A percentile compares a stretch with the other conserved stretches of the same genome.
These are phyloP conservation scores for Dryoscopus gambensis DNA, from an alignment of 2,113 vertebrate species.

Conservation along the genomic window DNA sequence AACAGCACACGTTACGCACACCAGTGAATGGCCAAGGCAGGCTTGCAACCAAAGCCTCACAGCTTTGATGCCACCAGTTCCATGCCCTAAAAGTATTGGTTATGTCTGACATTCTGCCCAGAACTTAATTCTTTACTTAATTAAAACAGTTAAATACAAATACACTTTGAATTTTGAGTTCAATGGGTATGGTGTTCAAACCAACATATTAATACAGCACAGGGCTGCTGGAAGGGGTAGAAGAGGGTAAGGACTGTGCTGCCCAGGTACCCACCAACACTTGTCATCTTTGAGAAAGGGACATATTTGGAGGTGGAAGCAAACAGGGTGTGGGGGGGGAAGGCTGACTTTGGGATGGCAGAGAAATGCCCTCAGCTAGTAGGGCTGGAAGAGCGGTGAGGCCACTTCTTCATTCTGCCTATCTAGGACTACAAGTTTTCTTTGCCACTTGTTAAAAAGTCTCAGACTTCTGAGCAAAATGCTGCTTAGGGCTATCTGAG, in stretches of 20 bases:
- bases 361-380: not conserved
- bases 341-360: not conserved
- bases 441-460: not conserved
- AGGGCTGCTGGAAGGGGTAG: not conserved
- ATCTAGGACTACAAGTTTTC: not conserved
- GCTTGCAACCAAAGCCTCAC: not conserved
- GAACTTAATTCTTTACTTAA: not conserved
- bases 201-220: not conserved
- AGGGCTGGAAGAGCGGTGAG: not conserved
- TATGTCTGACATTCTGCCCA: not conserved
- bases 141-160: not conserved
- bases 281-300: not conserved
- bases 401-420: not conserved
- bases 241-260: not conserved
- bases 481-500: not conserved
- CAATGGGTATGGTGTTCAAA: not conserved
- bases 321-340: fast-evolving
- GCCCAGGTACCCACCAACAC: not conserved
- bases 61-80: not conserved
- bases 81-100: not conserved
- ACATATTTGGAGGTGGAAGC: not conserved
- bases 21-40: not conserved
- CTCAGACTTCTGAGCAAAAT: not conserved
- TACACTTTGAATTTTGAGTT: not conserved
- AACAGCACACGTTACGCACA: not conserved